phyloP scores from a whole-genome alignment of 2,888 invertebrate species.

The Amphipyra berbera region DNA sequence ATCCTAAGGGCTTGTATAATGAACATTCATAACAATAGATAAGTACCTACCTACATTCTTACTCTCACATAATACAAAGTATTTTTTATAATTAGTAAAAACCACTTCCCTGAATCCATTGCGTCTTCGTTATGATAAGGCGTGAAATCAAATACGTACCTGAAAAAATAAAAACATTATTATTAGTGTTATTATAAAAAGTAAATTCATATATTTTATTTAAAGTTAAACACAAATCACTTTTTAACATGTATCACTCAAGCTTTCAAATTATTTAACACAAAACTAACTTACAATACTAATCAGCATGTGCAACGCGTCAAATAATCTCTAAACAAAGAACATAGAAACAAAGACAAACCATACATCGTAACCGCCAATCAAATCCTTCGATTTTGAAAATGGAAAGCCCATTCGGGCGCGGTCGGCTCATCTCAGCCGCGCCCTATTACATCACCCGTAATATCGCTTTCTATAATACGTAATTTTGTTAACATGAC shows the following conservation, averaged over 20 bases:
- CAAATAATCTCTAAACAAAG: slow-evolving; percentile 27
- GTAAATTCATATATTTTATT: too few relatives aligned
- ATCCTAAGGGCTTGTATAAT: too few relatives aligned
- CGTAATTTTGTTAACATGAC: slow-evolving; percentile 62
- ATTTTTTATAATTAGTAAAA: too few relatives aligned
- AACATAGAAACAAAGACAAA: slow-evolving; percentile 29
- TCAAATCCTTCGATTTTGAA: slow-evolving; percentile 67
- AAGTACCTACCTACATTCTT: too few relatives aligned
- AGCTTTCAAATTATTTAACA: background rate
- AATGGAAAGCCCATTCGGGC: slow-evolving; percentile 72
- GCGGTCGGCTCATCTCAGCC: slow-evolving; percentile 64
- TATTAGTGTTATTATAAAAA: background rate
- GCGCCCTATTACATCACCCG: slow-evolving; percentile 71
- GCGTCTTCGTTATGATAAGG: too few relatives aligned
- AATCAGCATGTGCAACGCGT: slow-evolving; percentile 2
- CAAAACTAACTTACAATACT: background rate
- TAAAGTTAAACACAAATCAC: background rate
- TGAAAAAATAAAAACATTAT: slow-evolving; percentile 53
- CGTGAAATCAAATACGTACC: slow-evolving; percentile 53
- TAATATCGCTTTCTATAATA: slow-evolving; percentile 75
- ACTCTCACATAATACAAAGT: too few relatives aligned
- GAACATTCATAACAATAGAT: too few relatives aligned
- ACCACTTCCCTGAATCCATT: too few relatives aligned
- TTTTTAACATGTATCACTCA: background rate
- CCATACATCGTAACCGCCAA: slow-evolving; percentile 43